Evolutionary conservation across 2,113 vertebrate species (phyloP).

Genomic region (Odontesthes bonariensis): DNA sequence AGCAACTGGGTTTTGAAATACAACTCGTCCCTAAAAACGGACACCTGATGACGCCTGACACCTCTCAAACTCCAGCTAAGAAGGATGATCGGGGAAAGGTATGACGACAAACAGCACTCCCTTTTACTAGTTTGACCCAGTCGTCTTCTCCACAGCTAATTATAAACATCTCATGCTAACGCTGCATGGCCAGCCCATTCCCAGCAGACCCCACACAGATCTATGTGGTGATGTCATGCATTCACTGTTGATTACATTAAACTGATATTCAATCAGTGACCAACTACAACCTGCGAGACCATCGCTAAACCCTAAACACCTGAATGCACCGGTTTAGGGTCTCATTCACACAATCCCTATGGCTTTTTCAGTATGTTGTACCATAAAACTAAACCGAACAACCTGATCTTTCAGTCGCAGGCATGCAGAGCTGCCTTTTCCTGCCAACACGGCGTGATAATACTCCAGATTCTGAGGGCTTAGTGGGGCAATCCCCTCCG

Average conservation of each 20-base stretch:
- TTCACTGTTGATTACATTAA: conserved; percentile 7
- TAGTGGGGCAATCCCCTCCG: conserved; percentile 52
- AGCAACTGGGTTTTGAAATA: conserved; percentile 39
- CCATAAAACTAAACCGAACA: conserved; percentile 19
- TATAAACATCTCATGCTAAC: conserved; percentile 63
- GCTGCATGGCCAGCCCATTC: conserved; percentile 30
- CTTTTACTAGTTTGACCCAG: conserved; percentile 28
- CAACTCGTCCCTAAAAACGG: conserved; percentile 38
- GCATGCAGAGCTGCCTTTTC: conserved; percentile 22
- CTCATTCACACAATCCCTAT: neutral
- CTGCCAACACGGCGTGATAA: conserved; percentile 49
- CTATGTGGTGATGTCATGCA: conserved; percentile 47
- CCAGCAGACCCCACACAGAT: conserved; percentile 19
- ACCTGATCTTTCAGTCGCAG: neutral
- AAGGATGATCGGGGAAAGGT: conserved; percentile 39
- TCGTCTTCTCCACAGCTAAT: conserved; percentile 62
- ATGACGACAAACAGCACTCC: conserved; percentile 37
- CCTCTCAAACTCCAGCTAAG: conserved; percentile 36
- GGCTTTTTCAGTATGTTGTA: conserved; percentile 1
- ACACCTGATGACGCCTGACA: conserved; percentile 42
- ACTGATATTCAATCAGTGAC: conserved; percentile 11
- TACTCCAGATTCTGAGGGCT: conserved; percentile 41
- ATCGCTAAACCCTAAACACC: conserved; percentile 8
- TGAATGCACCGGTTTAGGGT: conserved; percentile 7
- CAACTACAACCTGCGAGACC: neutral